These are phyloP conservation scores for Ciconia maguari DNA, from an alignment of 2,113 vertebrate genomes.

Conservation along the genomic window DNA sequence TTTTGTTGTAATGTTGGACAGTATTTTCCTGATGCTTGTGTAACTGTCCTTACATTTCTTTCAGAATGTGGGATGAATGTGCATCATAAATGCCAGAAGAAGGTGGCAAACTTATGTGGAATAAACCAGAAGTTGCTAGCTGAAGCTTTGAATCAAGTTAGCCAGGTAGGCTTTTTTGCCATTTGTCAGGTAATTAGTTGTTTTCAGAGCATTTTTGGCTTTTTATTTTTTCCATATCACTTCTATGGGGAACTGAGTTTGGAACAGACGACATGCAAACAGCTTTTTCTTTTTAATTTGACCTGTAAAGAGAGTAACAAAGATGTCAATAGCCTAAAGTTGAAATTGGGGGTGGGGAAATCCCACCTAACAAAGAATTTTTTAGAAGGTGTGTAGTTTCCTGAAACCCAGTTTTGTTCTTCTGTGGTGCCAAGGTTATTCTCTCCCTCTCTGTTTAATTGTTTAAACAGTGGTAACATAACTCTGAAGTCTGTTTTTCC, in stretches of 20 bases:
- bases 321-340: background rate
- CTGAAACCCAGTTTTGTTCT: background rate
- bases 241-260: background rate
- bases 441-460: background rate
- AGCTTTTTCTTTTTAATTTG: background rate
- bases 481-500: background rate
- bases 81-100: conserved; percentile 95
- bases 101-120: conserved; percentile 97
- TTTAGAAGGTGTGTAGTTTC: background rate
- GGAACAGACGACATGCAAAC: background rate
- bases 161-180: conserved; percentile 77
- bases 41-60: background rate
- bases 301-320: background rate
- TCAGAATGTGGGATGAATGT: conserved; percentile 96
- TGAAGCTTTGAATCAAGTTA: conserved; percentile 96
- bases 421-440: background rate
- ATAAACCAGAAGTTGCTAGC: conserved; percentile 98
- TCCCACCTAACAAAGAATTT: background rate
- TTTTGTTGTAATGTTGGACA: background rate
- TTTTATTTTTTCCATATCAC: background rate
- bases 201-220: background rate
- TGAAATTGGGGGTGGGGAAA: background rate
- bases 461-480: background rate
- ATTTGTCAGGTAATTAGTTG: background rate
- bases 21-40: background rate